Evolutionary conservation across 35 echinoderm and acorn worm species (phyloP).

Genomic region (Apostichopus japonicus): DNA sequence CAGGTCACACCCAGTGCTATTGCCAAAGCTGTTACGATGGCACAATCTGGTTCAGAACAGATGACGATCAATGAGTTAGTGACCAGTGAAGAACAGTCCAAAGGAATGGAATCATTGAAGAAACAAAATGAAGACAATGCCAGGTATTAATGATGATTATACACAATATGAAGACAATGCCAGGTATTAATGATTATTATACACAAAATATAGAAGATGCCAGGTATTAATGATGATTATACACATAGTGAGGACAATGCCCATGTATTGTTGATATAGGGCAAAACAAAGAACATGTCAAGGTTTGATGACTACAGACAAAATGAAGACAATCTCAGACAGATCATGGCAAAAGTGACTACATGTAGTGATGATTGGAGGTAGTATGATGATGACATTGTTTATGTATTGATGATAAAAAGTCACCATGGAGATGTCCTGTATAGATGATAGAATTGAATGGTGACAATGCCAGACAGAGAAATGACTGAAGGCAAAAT

Average conservation of each 20-base stretch:
- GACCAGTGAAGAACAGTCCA: constrained; percentile 44
- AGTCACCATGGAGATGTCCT: too few relatives aligned
- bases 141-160: constrained; percentile 61
- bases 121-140: not conserved
- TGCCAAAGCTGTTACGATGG: not conserved
- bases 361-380: too few relatives aligned
- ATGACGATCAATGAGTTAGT: not conserved
- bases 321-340: too few relatives aligned
- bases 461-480: too few relatives aligned
- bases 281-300: too few relatives aligned
- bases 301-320: too few relatives aligned
- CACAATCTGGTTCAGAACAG: not conserved
- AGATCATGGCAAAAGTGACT: too few relatives aligned
- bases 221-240: constrained; percentile 63
- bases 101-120: constrained; percentile 49
- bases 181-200: constrained; percentile 54
- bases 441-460: too few relatives aligned
- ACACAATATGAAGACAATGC: constrained; percentile 64
- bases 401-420: too few relatives aligned
- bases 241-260: constrained; percentile 65
- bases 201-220: constrained; percentile 56
- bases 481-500: too few relatives aligned
- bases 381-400: too few relatives aligned
- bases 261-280: too few relatives aligned
- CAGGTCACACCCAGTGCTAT: not conserved